phyloP scores from a whole-genome alignment of 2,888 invertebrate genomes.

The Tipula helvola region DNA sequence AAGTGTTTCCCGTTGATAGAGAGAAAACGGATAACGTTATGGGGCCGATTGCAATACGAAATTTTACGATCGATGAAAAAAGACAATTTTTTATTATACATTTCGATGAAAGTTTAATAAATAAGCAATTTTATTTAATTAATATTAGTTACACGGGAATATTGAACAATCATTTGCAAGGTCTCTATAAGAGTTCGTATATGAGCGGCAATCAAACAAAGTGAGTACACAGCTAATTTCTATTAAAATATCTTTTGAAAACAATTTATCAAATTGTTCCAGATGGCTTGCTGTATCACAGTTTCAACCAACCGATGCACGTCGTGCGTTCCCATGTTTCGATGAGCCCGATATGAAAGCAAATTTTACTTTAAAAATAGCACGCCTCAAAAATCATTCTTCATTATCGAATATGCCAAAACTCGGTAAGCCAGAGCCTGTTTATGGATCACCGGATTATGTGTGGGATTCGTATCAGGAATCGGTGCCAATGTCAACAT shows the following conservation, averaged over 20 bases:
- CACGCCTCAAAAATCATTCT: slow-evolving; percentile 55
- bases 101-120: slow-evolving; percentile 43
- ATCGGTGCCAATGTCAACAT: slow-evolving; percentile 80
- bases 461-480: slow-evolving; percentile 65
- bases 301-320: slow-evolving; percentile 70
- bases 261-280: slow-evolving; percentile 14
- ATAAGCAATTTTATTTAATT: slow-evolving; percentile 50
- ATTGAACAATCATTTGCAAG: slow-evolving; percentile 62
- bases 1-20: slow-evolving; percentile 27
- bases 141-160: slow-evolving; percentile 57
- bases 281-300: slow-evolving; percentile 75
- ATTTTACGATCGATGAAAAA: slow-evolving; percentile 42
- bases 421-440: slow-evolving; percentile 19
- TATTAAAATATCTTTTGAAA: neutral
- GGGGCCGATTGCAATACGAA: slow-evolving; percentile 31
- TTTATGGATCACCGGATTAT: slow-evolving; percentile 44
- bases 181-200: slow-evolving; percentile 76
- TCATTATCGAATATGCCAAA: slow-evolving; percentile 69
- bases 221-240: slow-evolving; percentile 31
- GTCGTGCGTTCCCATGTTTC: slow-evolving; percentile 75
- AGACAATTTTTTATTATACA: slow-evolving; percentile 59
- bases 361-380: slow-evolving; percentile 63
- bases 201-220: slow-evolving; percentile 52
- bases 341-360: slow-evolving; percentile 79
- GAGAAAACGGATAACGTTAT: slow-evolving; percentile 26